phyloP scores from a whole-genome alignment of 1,140 invertebrate genomes.

The Mycetomoellerius zeteki region DNA sequence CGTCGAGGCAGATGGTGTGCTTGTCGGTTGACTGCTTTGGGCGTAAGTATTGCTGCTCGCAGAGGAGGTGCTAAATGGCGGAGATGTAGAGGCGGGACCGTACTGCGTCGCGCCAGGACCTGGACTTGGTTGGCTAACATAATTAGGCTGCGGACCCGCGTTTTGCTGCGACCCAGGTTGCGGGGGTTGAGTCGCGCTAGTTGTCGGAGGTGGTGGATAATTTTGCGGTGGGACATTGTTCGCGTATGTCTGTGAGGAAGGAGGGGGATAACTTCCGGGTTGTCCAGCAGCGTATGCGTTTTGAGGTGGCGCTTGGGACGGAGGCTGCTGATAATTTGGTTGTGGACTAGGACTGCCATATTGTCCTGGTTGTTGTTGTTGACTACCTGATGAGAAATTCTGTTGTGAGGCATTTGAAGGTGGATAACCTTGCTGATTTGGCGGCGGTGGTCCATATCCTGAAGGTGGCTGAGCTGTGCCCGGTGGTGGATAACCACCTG shows the following conservation, averaged over 20 bases:
- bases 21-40: conserved; percentile 83
- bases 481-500: conserved; percentile 83
- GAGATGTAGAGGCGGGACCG: conserved; percentile 83
- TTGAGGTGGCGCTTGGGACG: conserved; percentile 83
- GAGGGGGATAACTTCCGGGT: conserved; percentile 84
- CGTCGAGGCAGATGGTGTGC: conserved; percentile 85
- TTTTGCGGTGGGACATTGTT: conserved; percentile 84
- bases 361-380: conserved; percentile 83
- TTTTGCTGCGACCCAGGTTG: conserved; percentile 82
- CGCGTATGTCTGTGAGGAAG: conserved; percentile 84
- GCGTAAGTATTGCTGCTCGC: conserved; percentile 84
- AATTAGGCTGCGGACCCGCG: conserved; percentile 82
- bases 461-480: conserved; percentile 81
- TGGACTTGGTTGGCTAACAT: conserved; percentile 84
- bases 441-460: conserved; percentile 85
- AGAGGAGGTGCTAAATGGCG: conserved; percentile 82
- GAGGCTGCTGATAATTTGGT: conserved; percentile 84
- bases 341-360: conserved; percentile 85
- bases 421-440: conserved; percentile 85
- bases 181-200: conserved; percentile 81
- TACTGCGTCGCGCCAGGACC: conserved; percentile 82
- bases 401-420: conserved; percentile 83
- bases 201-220: conserved; percentile 83
- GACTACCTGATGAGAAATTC: conserved; percentile 82
- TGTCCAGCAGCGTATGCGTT: conserved; percentile 84